Base-by-base conservation (phyloP, 2,888 invertebrate species). In the Zele albiditarsus region DNA sequence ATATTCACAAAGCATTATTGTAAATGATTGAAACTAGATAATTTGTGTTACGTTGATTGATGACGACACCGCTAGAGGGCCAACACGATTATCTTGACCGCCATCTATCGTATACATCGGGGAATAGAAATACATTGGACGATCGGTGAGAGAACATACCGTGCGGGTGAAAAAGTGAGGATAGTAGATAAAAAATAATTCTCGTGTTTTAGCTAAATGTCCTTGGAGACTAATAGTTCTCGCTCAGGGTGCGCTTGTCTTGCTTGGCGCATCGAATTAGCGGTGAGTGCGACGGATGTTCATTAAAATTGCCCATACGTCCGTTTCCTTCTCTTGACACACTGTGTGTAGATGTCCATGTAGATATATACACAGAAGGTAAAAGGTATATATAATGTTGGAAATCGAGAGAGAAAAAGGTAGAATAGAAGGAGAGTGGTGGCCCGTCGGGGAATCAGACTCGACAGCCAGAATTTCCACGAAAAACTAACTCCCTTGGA, bases 381-480 rank as follows among this genome's bases (percentile, higher is more conserved):
- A 60, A 10, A 27, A 14, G 23, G 10, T 65, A 42, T 58, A 42
- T 58, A 28, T 71, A 27, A 25, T 25, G 20, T 28, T 74, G 53
- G 62, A 38, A 42, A 28, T 25, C 14, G 33, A 3, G 3, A 63
- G 33, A 27, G 33, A 63, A 63, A 63, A 58, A 72, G 69, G 31
- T 38, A 63, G 76, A 60, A 53, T 33, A 42, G n/a, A 60, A 42
- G 25, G 53, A 66, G 60, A 76, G 71, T 69, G 79, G 77, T 74
- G 80, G 83, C 82, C 84, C 84, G 78, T 78, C 81, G 84, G 84
- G 85, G 87, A 87, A 87, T 86, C 85, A 86, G 82, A 84, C 84
- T 79, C 83, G 84, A 82, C 84, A 83, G 82, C 80, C 82, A 81
- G 85, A 86, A 87, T 87, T 80, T 85, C 80, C 80, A 80, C 78